Conservation (phyloP, 2,113 vertebrate genomes). For the Hemiprocne comata region DNA sequence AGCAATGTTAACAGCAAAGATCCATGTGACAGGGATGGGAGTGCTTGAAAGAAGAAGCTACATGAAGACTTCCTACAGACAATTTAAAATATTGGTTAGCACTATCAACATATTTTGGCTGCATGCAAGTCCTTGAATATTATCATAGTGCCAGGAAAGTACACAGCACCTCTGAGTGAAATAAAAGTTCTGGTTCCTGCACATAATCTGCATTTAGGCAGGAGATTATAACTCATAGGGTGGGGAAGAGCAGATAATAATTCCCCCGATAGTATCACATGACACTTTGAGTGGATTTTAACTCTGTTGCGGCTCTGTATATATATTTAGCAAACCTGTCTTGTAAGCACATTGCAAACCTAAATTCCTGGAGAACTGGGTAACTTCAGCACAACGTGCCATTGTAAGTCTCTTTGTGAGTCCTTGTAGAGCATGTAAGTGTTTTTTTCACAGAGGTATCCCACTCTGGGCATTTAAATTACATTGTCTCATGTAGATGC, state of each 20-base stretch:
- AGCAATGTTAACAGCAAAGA: constrained; percentile 43
- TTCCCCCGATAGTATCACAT: neutral
- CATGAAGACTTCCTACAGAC: constrained; percentile 45
- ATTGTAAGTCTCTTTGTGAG: neutral
- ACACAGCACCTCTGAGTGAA: constrained; percentile 32
- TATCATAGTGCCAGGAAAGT: constrained; percentile 3
- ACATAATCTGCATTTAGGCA: constrained; percentile 43
- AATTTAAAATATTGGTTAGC: constrained; percentile 68
- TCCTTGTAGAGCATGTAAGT: neutral
- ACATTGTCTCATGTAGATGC: neutral
- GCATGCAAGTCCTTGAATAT: neutral
- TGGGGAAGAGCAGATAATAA: neutral
- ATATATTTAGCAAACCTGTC: neutral
- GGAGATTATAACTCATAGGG: constrained; percentile 1
- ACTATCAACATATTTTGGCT: constrained; percentile 8
- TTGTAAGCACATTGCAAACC: neutral
- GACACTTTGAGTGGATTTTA: neutral
- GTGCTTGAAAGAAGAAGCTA: constrained; percentile 27
- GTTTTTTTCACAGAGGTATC: neutral
- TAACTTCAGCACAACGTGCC: neutral
- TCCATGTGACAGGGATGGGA: constrained; percentile 38
- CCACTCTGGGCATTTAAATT: neutral
- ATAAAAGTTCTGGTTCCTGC: constrained; percentile 56
- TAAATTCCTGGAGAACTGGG: neutral
- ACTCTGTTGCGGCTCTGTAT: neutral